phyloP scores from a whole-genome alignment of 92 coral and sea anemone genomes.

The Epizoanthus fatuus region DNA sequence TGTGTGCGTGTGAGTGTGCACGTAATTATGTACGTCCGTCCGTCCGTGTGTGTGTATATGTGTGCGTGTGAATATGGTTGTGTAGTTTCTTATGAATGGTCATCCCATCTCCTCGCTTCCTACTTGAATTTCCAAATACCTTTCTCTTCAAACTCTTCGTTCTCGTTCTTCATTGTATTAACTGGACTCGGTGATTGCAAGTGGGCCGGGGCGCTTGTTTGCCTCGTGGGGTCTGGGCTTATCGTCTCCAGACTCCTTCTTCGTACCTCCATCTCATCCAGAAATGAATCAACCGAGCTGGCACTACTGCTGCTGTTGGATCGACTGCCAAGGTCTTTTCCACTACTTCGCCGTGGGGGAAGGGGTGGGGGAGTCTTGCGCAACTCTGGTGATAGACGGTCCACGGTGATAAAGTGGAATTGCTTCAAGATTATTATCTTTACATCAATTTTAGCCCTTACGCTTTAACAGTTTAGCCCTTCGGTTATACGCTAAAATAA shows the following conservation, averaged over 20 bases:
- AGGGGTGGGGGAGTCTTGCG: constrained; percentile 49
- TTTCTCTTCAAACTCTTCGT: constrained; percentile 31
- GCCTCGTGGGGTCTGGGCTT: constrained; percentile 44
- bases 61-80: no score
- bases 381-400: neutral
- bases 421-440: neutral
- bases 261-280: constrained; percentile 82
- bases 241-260: constrained; percentile 73
- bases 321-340: constrained; percentile 21
- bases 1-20: no score
- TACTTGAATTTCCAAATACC: constrained; percentile 10
- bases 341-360: constrained; percentile 49
- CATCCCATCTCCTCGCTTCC: no score
- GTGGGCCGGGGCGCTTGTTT: constrained; percentile 65
- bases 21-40: no score
- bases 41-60: no score
- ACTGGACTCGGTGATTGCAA: constrained; percentile 2
- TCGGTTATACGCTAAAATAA: no score
- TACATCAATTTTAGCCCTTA: neutral
- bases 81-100: no score
- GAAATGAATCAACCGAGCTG: constrained; percentile 74
- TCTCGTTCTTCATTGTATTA: neutral
- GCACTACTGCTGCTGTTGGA: constrained; percentile 71
- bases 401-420: neutral
- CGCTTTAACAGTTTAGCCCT: no score